Evolutionary conservation across 2,113 vertebrate genomes (phyloP).

Genomic region (Grammomys surdaster): DNA sequence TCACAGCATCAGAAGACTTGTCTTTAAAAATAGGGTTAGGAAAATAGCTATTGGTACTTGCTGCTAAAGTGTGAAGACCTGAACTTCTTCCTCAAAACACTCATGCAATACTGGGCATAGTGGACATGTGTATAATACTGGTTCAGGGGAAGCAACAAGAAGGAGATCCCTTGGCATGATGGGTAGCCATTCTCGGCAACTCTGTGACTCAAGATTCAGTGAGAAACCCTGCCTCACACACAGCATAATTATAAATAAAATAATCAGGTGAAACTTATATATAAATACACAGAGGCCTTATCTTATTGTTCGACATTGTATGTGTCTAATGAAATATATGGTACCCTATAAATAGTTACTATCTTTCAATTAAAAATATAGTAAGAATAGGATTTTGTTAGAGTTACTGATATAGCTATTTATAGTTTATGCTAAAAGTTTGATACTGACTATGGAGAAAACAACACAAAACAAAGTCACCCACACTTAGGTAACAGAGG

Average conservation of each 20-base stretch:
- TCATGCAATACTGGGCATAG: not conserved
- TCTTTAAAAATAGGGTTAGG: not conserved
- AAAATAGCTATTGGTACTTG: not conserved
- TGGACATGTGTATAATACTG: not conserved
- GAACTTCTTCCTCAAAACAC: not conserved
- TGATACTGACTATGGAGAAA: not conserved
- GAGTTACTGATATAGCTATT: not conserved
- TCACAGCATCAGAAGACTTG: conserved; percentile 32
- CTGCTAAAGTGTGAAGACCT: not conserved
- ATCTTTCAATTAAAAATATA: not conserved
- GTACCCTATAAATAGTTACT: not conserved
- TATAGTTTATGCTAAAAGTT: conserved; percentile 28
- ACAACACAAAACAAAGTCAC: not conserved
- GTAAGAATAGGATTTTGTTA: conserved; percentile 29
- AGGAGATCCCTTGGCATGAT: not conserved
- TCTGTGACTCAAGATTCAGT: not conserved
- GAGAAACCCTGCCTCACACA: too few relatives aligned
- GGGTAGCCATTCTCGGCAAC: not conserved
- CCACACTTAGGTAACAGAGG: not conserved
- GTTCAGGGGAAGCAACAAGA: too few relatives aligned
- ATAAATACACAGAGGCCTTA: conserved; percentile 1
- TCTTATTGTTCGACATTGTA: not conserved
- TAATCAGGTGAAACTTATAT: conserved; percentile 41
- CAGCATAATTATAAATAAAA: conserved; percentile 8
- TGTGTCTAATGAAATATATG: not conserved